Base-by-base conservation (phyloP, 1,140 invertebrate genomes). In the Euura saliciscinereae region DNA sequence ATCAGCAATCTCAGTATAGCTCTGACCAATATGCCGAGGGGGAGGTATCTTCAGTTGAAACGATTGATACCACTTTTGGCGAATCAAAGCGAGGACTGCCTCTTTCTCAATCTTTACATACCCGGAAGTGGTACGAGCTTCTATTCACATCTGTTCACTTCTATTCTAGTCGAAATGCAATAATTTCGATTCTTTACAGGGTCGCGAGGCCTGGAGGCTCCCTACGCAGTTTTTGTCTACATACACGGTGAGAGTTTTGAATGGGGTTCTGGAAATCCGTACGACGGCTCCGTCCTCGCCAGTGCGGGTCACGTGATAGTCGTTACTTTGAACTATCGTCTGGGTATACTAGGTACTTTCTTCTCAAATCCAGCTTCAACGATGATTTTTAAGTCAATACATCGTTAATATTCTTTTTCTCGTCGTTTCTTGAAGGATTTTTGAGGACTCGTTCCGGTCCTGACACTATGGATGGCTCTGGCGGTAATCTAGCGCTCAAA, bases 81-180 rank as follows among this genome's bases (percentile, higher is more conserved):
- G 75, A 94, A 96, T 80, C 94, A 96, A 85, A 94, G 91, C 85
- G 96, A 98, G 87, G 95, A 98, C 87, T 98, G 96, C 84, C 91
- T 98, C 65, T 94, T 93, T 83, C 90, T 97, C 76, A 98, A 98
- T 83, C 92, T 97, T 71, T 97, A 95, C 82, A 94, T 95, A 72
- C 95, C 95, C 72, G 92, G 92, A 86, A 93, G 92, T 87, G 93
- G 93, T 94, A 80, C 91, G 92, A 88, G 66, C 71, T n/a, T n/a
- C n/a, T n/a, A n/a, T n/a, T n/a, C n/a, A n/a, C n/a, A n/a, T n/a
- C n/a, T n/a, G n/a, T n/a, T n/a, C n/a, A n/a, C n/a, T n/a, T n/a
- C n/a, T n/a, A n/a, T n/a, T 8, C 7, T n/a, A 64, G n/a, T 64
- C 70, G n/a, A 75, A 44, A 68, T 70, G 46, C 76, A 64, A 72